A percentile compares a stretch with the other conserved stretches of the same genome.
Conservation (phyloP, 2,113 vertebrate species). For the Sarotherodon lohbergeri region DNA sequence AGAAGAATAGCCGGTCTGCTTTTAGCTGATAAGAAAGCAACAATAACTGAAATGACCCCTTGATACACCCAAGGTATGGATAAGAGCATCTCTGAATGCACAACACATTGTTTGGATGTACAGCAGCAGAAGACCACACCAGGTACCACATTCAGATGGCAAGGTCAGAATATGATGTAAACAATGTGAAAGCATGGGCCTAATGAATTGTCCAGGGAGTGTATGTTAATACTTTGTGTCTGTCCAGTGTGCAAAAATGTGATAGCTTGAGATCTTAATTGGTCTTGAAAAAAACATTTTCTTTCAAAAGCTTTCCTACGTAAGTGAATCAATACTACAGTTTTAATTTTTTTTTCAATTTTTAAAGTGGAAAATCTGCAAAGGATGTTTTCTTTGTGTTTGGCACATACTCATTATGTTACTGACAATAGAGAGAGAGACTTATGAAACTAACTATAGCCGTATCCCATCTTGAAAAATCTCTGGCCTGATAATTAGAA, state of each 20-base stretch:
- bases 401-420: background rate
- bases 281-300: background rate
- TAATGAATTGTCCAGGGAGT: background rate
- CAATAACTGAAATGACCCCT: background rate
- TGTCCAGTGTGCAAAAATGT: background rate
- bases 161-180: background rate
- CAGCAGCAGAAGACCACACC: background rate
- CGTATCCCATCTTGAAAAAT: background rate
- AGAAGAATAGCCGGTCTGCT: background rate
- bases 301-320: background rate
- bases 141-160: background rate
- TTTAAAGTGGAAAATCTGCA: background rate
- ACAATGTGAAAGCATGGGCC: background rate
- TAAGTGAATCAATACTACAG: background rate
- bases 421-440: background rate
- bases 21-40: background rate
- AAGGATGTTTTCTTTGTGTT: background rate
- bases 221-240: background rate
- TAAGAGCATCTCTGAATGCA: background rate
- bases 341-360: background rate
- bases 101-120: background rate
- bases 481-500: slow-evolving; percentile 8
- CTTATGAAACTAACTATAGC: background rate
- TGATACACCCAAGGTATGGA: background rate
- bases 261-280: background rate